Percentiles rank a stretch among this genome's conserved stretches.
These are phyloP conservation scores for Encarsia formosa DNA, from an alignment of 2,888 invertebrate genomes.

Conservation along the genomic window DNA sequence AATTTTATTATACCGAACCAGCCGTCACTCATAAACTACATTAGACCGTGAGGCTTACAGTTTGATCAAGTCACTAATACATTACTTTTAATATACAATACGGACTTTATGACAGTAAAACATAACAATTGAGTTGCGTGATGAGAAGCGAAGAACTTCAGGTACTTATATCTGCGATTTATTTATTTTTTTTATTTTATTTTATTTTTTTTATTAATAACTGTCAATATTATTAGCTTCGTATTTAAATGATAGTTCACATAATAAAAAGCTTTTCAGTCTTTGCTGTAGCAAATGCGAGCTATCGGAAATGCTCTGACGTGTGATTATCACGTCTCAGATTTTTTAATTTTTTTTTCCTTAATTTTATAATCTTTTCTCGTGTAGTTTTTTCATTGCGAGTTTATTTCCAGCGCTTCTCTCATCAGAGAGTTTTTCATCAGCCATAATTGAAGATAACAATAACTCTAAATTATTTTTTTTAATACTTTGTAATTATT, in stretches of 20 bases:
- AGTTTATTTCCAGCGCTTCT: no score
- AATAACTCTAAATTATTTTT: no score
- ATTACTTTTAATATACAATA: slow-evolving; percentile 9
- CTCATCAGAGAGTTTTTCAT: no score
- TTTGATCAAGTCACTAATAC: slow-evolving; percentile 20
- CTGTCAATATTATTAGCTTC: neutral
- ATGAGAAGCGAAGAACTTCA: slow-evolving; percentile 23
- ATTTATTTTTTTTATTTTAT: slow-evolving; percentile 27
- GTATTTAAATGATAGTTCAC: slow-evolving; percentile 1
- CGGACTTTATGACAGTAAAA: neutral
- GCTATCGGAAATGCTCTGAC: neutral
- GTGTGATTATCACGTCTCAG: neutral
- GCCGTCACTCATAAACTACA: no score
- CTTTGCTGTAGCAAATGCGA: slow-evolving; percentile 3
- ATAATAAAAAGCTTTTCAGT: slow-evolving; percentile 1
- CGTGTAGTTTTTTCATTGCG: no score
- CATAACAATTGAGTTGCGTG: neutral
- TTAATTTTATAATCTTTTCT: no score
- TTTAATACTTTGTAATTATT: no score
- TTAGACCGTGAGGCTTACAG: slow-evolving; percentile 15
- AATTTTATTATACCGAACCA: no score
- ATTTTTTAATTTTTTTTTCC: no score
- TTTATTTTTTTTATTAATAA: neutral
- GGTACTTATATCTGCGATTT: slow-evolving; percentile 44
- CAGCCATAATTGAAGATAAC: no score